These are phyloP conservation scores for Sceloporus tristichus DNA, from an alignment of 2,113 vertebrate genomes.

Conservation along the genomic window DNA sequence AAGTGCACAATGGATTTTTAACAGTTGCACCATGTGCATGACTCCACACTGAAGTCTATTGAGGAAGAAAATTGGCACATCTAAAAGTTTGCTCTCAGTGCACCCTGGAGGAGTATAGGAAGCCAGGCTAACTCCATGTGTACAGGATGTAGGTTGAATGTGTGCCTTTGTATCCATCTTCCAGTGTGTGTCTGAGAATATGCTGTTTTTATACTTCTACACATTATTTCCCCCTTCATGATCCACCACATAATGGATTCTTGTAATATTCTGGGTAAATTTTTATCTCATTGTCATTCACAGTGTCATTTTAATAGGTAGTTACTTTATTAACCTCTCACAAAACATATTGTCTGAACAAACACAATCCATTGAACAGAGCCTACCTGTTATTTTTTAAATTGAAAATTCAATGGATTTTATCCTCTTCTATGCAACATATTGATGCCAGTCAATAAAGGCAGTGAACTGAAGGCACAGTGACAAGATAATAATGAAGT, in stretches of 20 bases:
- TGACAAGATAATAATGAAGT: constrained; percentile 13
- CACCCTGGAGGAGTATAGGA: not conserved
- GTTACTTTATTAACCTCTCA: not conserved
- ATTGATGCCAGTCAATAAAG: constrained; percentile 1
- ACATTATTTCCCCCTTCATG: not conserved
- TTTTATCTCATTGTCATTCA: not conserved
- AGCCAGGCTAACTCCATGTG: not conserved
- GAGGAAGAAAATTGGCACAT: not conserved
- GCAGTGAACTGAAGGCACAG: not conserved
- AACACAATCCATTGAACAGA: constrained; percentile 8
- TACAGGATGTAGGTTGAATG: not conserved
- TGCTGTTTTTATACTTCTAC: not conserved
- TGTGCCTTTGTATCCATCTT: not conserved
- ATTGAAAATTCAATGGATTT: not conserved
- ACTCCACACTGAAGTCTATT: not conserved
- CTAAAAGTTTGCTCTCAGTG: not conserved
- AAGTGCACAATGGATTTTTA: not conserved
- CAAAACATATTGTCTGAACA: not conserved
- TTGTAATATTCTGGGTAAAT: not conserved
- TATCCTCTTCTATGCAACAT: not conserved
- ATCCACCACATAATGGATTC: not conserved
- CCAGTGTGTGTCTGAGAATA: not conserved
- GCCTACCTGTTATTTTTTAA: not conserved
- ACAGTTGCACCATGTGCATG: not conserved
- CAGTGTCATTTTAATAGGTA: not conserved